Evolutionary conservation across 2,113 vertebrate species (phyloP).

Genomic region (Salvelinus fontinalis): DNA sequence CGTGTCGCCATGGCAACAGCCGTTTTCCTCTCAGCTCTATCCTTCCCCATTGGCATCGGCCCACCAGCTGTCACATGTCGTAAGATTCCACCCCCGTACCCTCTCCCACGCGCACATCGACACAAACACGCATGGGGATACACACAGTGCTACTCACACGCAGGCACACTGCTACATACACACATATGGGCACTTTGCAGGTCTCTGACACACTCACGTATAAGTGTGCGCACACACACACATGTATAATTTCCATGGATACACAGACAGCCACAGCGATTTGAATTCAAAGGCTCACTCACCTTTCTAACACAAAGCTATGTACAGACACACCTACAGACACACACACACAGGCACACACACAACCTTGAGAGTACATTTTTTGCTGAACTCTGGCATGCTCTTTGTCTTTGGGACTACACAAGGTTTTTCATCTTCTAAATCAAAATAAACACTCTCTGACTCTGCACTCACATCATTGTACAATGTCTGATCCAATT

Average conservation of each 20-base stretch:
- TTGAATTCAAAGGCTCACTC: conserved; percentile 29
- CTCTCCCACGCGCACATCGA: conserved; percentile 31
- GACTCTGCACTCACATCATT: conserved; percentile 38
- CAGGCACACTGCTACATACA: background rate
- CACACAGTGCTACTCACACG: conserved; percentile 23
- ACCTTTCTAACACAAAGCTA: conserved; percentile 15
- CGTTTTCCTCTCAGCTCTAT: conserved; percentile 65
- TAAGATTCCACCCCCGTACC: conserved; percentile 70
- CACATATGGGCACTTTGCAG: conserved; percentile 5
- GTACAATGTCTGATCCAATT: conserved; percentile 24
- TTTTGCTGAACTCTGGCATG: conserved; percentile 8
- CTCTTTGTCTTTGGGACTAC: conserved; percentile 23
- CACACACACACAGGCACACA: conserved; percentile 9
- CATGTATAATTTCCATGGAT: conserved; percentile 8
- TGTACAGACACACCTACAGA: background rate
- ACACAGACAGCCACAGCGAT: background rate
- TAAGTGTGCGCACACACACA: background rate
- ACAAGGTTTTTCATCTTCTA: conserved; percentile 42
- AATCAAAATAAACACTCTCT: conserved; percentile 56
- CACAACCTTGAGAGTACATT: background rate
- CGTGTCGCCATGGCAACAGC: conserved; percentile 54
- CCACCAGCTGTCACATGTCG: conserved; percentile 73
- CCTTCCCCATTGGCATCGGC: conserved; percentile 69
- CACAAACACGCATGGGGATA: conserved; percentile 5
- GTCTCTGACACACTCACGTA: background rate